Evolutionary conservation across 2,797 vertebrate species (phyloP).

Genomic region (Petrocephalus schoutedeni): DNA sequence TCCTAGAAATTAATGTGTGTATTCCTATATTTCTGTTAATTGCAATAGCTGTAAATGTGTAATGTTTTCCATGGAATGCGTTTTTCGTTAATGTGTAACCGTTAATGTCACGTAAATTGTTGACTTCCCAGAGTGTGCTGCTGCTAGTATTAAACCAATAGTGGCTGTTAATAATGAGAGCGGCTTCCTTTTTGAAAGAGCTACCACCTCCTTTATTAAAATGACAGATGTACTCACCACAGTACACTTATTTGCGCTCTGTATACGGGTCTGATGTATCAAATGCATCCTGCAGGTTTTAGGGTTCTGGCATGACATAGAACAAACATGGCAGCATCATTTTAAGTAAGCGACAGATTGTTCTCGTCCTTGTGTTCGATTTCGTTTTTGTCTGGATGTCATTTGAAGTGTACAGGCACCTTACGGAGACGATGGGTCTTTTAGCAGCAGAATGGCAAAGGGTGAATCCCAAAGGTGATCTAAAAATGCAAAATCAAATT

Average conservation of each 20-base stretch:
- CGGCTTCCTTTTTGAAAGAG: background rate
- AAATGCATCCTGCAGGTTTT: background rate
- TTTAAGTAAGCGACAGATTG: background rate
- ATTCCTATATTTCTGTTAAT: background rate
- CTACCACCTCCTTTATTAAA: background rate
- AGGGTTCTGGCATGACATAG: background rate
- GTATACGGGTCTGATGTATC: background rate
- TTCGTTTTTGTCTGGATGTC: background rate
- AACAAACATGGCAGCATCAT: background rate
- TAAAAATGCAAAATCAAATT: background rate
- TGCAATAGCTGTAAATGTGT: background rate
- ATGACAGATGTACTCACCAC: background rate
- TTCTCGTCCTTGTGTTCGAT: background rate
- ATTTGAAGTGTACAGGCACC: background rate
- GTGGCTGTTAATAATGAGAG: background rate
- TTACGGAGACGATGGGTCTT: background rate
- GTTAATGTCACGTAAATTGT: background rate
- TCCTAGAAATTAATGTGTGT: background rate
- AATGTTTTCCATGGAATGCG: background rate
- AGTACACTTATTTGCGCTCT: background rate
- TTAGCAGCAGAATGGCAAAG: background rate
- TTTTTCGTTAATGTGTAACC: background rate
- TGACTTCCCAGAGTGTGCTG: background rate
- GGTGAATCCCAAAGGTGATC: background rate
- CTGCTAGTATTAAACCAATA: background rate